Percentiles rank a stretch among this genome's conserved stretches.
Conservation (phyloP, 2,113 vertebrate genomes). For the Oreochromis tanganicae region DNA sequence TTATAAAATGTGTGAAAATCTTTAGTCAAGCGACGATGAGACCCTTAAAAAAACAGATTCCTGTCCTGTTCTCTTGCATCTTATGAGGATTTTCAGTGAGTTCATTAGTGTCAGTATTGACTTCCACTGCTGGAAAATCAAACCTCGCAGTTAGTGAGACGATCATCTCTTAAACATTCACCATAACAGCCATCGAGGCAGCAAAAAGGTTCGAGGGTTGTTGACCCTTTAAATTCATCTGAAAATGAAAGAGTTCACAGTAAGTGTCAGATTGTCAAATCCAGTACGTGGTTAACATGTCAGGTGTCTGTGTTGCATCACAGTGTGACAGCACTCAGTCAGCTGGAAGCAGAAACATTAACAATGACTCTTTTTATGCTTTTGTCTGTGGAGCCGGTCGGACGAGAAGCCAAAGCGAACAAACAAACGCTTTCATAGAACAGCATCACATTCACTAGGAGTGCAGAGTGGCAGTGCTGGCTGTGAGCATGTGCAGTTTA, state of each 20-base stretch:
- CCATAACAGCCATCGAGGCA: neutral
- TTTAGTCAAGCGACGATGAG: fast-evolving
- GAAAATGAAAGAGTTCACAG: neutral
- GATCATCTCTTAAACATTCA: neutral
- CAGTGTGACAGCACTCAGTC: neutral
- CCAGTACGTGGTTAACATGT: neutral
- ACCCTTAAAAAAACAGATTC: neutral
- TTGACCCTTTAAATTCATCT: neutral
- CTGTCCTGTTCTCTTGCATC: neutral
- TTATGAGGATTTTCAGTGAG: neutral
- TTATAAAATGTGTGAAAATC: neutral
- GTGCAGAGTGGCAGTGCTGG: neutral
- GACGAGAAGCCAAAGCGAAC: neutral
- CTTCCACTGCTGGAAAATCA: neutral
- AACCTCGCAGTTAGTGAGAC: neutral
- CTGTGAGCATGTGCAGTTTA: neutral
- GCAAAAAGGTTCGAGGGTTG: neutral
- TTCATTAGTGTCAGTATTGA: neutral
- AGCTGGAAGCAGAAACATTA: neutral
- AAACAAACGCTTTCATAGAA: neutral
- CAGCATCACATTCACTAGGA: neutral
- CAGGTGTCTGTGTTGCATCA: too few species aligned
- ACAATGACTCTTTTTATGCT: neutral
- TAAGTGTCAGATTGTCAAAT: neutral
- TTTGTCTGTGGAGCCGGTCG: neutral